Base-by-base conservation (phyloP, 2,797 vertebrate genomes). In the Sebastes iracundus region DNA sequence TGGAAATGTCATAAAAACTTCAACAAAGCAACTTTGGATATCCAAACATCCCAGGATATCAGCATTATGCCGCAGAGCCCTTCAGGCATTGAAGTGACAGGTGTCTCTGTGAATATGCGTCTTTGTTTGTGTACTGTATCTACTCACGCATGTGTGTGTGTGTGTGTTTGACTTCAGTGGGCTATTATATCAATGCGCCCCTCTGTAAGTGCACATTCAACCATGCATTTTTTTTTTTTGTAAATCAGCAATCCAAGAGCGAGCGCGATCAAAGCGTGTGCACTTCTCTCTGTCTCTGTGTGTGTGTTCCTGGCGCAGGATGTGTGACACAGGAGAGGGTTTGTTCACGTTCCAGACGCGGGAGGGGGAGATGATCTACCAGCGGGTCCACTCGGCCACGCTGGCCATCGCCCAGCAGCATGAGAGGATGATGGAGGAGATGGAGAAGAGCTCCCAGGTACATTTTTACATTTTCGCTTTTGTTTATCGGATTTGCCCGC, bases 311-410 rank as follows among this genome's bases (percentile, higher is more conserved):
- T 90, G 90, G 90, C 89, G 8, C 95, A 99, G 98, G 96, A 99
- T 99, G 98, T 99, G 99, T 95, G 98, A 99, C 95, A 99, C 99
- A 38, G 99, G 99, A 92, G 99, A 99, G 96, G 98, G 99, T 86
- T 95, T 99, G 81, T 99, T 99, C 96, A 99, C 99, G 86, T 99
- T 99, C 95, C 98, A 99, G 94, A 99, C 99, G 49, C 95, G 97
- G 90, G 98, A 99, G 97, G 99, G 99, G 77, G 99, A 99, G 94
- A 97, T 98, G 97, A 99, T 99, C 94, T 99, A 99, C 95, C 98
- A 99, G 96, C 97, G 98, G 91, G 99, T 99, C 79, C 99, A 99
- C 94, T 98, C 99, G 65, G 98, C 99, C 86, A 99, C 99, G 6
- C 94, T 99, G 94, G 97, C 98, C 82, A 99, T 99, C 87, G 99